phyloP scores from a whole-genome alignment of 2,113 vertebrate genomes.

The Notiomystis cincta region DNA sequence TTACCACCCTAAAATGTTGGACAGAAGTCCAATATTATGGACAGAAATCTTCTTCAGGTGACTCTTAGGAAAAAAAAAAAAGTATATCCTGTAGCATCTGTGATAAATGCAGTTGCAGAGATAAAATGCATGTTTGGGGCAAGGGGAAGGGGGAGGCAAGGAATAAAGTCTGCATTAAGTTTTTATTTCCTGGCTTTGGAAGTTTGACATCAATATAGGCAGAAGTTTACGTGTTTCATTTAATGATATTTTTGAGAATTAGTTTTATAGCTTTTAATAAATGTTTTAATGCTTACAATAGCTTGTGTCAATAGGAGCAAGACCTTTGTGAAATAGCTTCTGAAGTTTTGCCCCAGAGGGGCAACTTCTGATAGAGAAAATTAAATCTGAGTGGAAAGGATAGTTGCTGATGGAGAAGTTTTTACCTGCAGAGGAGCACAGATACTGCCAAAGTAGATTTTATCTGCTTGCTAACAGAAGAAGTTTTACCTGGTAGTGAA shows the following conservation, averaged over 20 bases:
- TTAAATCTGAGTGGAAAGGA: not conserved
- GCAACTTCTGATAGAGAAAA: constrained; percentile 1
- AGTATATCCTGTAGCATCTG: not conserved
- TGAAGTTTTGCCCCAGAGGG: constrained; percentile 11
- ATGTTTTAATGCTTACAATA: not conserved
- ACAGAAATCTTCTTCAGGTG: not conserved
- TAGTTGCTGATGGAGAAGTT: constrained; percentile 23
- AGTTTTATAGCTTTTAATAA: not conserved
- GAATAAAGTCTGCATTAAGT: not conserved
- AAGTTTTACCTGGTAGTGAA: constrained; percentile 11
- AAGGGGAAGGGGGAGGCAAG: not conserved
- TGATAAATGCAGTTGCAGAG: not conserved
- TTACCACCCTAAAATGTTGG: not conserved
- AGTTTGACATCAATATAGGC: not conserved
- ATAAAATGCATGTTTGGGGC: not conserved
- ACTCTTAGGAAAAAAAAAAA: not conserved
- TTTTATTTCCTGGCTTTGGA: not conserved
- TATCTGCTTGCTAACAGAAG: constrained; percentile 19
- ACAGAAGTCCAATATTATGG: not conserved
- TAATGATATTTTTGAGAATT: not conserved
- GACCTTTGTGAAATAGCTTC: not conserved
- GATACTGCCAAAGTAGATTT: constrained; percentile 25
- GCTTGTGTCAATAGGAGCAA: not conserved
- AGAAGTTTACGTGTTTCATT: not conserved
- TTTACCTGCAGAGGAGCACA: constrained; percentile 6